Base-by-base conservation (phyloP, 2,113 vertebrate genomes). In the Ornithorhynchus anatinus region DNA sequence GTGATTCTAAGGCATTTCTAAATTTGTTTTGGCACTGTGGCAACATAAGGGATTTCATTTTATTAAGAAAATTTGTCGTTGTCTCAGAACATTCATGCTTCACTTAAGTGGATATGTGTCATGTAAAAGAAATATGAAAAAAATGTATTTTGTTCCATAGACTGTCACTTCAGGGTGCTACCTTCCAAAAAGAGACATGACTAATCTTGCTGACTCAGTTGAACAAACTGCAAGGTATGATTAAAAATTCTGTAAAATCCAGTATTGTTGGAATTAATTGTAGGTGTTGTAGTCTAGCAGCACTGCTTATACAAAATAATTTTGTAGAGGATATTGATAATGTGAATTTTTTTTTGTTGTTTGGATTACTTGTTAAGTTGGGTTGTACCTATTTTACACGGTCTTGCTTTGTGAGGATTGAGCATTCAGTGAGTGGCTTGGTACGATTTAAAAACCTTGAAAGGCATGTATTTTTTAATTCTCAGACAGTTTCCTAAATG, bases 221-320 rank as follows among this genome's bases (percentile, higher is more conserved):
- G 25, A n/a, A 42, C 39, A 45, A 27, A 48, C 59, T 66, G 29
- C 72, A 57, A 67, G 86, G 92, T 94, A 86, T 20, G 43, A 35
- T 65, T 52, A 36, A 71, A 50, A 51, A 61, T 67, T 51, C 2
- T 37, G 42, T 44, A 14, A 42, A 14, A 36, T 36, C 27, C 19
- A 32, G 19, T 40, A 27, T 22, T n/a, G n/a, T n/a, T n/a, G 63
- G 16, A 23, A 36, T 57, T 44, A 14, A 39, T 17, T 44, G 3
- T 59, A 9, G 47, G 14, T 19, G 25, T 51, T 10, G 7, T 37
- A 29, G 25, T 58, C n/a, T 69, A 51, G 4, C n/a, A n/a, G n/a
- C n/a, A n/a, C n/a, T n/a, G n/a, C n/a, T n/a, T n/a, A n/a, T n/a
- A n/a, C n/a, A n/a, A n/a, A n/a, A 22, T 29, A 50, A 29, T 27